Percentiles rank a stretch among this genome's conserved stretches.
Conservation (phyloP, 2,888 invertebrate genomes). For the Miltochrista miniata region DNA sequence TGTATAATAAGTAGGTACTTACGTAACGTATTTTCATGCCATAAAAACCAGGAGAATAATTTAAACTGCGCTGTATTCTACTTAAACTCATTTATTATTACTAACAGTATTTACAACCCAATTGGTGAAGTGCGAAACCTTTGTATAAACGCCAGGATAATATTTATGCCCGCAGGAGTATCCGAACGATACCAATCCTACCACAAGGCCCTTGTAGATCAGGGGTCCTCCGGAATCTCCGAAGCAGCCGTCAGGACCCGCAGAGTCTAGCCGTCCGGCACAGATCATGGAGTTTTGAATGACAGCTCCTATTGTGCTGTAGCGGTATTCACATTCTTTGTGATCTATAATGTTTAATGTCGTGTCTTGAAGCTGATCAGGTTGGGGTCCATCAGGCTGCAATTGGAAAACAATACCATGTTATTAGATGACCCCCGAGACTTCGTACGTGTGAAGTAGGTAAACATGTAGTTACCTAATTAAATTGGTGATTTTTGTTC, state of each 20-base stretch:
- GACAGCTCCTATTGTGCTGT: constrained; percentile 60
- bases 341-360: constrained; percentile 59
- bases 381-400: constrained; percentile 63
- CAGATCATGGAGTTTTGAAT: constrained; percentile 72
- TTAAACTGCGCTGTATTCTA: not conserved
- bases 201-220: constrained; percentile 70
- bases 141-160: constrained; percentile 76
- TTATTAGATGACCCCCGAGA: too few relatives aligned
- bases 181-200: constrained; percentile 73
- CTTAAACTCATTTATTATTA: constrained; percentile 52
- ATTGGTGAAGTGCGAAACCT: constrained; percentile 67
- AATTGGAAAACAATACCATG: constrained; percentile 22
- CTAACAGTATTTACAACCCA: constrained; percentile 69
- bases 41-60: too few relatives aligned
- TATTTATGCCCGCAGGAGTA: constrained; percentile 70
- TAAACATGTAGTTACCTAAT: too few relatives aligned
- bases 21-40: too few relatives aligned
- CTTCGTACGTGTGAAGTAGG: too few relatives aligned
- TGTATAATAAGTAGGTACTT: too few relatives aligned
- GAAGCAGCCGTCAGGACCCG: constrained; percentile 72
- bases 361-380: constrained; percentile 67
- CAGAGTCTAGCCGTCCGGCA: constrained; percentile 64
- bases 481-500: too few relatives aligned
- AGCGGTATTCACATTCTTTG: constrained; percentile 56
- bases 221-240: constrained; percentile 77